Conservation (phyloP, 2,888 invertebrate genomes). For the Drosophila quasianomalipes region DNA sequence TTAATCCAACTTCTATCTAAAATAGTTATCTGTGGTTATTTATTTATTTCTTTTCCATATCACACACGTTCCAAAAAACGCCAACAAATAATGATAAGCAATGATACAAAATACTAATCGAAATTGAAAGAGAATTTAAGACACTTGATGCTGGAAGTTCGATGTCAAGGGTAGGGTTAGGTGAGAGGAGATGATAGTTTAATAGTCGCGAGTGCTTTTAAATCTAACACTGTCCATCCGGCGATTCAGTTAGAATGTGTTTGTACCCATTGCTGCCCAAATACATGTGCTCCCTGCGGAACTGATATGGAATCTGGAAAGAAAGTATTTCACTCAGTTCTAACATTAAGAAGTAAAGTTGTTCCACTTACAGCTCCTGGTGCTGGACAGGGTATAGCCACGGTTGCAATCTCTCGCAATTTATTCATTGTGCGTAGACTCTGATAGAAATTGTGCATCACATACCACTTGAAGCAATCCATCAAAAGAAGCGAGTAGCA, state of each 20-base stretch:
- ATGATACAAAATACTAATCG: not conserved
- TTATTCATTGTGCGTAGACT: slow-evolving; percentile 84
- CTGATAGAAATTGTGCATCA: slow-evolving; percentile 83
- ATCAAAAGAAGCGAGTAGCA: slow-evolving; percentile 78
- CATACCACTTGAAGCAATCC: slow-evolving; percentile 84
- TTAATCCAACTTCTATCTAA: slow-evolving; percentile 59
- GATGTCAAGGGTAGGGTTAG: slow-evolving; percentile 2
- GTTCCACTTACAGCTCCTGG: slow-evolving; percentile 82
- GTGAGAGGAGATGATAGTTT: slow-evolving; percentile 4
- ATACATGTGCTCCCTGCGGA: slow-evolving; percentile 85
- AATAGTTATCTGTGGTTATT: slow-evolving; percentile 60
- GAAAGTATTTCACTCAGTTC: not conserved
- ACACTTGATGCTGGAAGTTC: slow-evolving; percentile 65
- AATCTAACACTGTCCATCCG: slow-evolving; percentile 81
- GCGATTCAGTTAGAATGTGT: slow-evolving; percentile 83
- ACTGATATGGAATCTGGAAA: slow-evolving; percentile 84
- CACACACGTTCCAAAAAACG: slow-evolving; percentile 63
- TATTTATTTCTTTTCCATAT: slow-evolving; percentile 53
- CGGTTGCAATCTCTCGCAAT: slow-evolving; percentile 85
- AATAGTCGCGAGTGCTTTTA: slow-evolving; percentile 1
- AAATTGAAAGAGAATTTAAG: slow-evolving; percentile 40
- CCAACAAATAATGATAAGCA: not conserved
- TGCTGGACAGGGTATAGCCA: slow-evolving; percentile 85
- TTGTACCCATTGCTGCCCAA: slow-evolving; percentile 85
- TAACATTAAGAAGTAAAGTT: not conserved